Conservation (phyloP, 2,113 vertebrate genomes). For the Crocuta crocuta region DNA sequence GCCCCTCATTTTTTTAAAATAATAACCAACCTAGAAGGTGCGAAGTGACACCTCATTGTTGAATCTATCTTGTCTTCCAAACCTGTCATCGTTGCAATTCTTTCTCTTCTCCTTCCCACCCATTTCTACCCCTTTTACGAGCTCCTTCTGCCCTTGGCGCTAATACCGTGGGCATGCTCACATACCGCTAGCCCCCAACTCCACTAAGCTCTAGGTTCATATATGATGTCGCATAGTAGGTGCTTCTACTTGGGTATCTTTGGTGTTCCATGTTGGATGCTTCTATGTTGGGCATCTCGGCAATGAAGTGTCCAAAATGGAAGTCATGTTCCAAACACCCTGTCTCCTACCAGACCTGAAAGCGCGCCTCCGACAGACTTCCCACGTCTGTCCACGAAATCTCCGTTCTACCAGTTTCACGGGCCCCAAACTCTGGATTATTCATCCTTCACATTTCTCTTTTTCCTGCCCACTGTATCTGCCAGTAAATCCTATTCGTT, state of each 20-base stretch:
- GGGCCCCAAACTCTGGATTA: not conserved
- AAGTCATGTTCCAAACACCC: not conserved
- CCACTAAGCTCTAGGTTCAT: not conserved
- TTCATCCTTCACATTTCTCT: not conserved
- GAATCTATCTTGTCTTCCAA: not conserved
- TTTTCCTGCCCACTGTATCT: not conserved
- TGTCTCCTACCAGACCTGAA: not conserved
- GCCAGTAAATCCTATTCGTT: not conserved
- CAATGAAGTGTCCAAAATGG: not conserved
- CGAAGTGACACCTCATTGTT: not conserved
- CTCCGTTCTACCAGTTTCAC: not conserved
- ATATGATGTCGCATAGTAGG: rapidly evolving
- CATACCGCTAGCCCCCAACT: not conserved
- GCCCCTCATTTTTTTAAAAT: not conserved
- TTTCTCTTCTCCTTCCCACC: not conserved
- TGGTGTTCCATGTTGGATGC: not conserved
- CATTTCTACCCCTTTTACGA: not conserved
- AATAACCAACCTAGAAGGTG: not conserved
- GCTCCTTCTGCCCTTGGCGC: not conserved
- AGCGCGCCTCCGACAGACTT: not conserved
- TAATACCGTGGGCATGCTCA: not conserved
- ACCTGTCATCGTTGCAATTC: not conserved
- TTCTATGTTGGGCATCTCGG: not conserved
- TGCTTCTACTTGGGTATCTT: not conserved
- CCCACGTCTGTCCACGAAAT: not conserved